Evolutionary conservation across 2,888 invertebrate genomes (phyloP).

Genomic region (Phyllotreta cruciferae): DNA sequence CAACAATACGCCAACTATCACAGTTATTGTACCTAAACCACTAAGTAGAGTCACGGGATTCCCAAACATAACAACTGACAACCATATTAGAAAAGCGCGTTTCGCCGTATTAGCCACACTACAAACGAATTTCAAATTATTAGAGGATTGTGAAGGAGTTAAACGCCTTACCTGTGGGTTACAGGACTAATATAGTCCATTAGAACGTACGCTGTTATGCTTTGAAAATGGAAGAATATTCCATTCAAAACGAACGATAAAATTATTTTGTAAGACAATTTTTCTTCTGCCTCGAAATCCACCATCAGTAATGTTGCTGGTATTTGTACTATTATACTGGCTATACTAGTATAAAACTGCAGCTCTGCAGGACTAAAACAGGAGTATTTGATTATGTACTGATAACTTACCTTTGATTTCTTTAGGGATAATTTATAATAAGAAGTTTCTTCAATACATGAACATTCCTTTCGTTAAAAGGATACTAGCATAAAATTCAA

Average conservation of each 20-base stretch:
- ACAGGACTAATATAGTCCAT: slow-evolving; percentile 84
- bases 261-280: slow-evolving; percentile 62
- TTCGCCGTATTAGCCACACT: slow-evolving; percentile 84
- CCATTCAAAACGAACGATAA: slow-evolving; percentile 73
- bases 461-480: too few relatives aligned
- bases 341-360: slow-evolving; percentile 79
- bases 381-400: background rate
- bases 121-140: slow-evolving; percentile 47
- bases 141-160: slow-evolving; percentile 8
- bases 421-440: too few relatives aligned
- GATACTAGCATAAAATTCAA: too few relatives aligned
- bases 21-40: slow-evolving; percentile 73
- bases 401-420: too few relatives aligned
- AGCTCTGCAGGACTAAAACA: slow-evolving; percentile 74
- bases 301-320: slow-evolving; percentile 73
- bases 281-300: slow-evolving; percentile 65
- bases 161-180: slow-evolving; percentile 70
- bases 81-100: slow-evolving; percentile 79
- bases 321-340: slow-evolving; percentile 75
- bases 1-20: slow-evolving; percentile 75
- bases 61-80: slow-evolving; percentile 76
- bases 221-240: slow-evolving; percentile 80
- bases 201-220: slow-evolving; percentile 78
- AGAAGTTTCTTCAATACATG: too few relatives aligned
- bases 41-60: slow-evolving; percentile 77